A percentile compares a stretch with the other conserved stretches of the same genome.
Conservation (phyloP, 2,113 vertebrate genomes). For the Collichthys lucidus region DNA sequence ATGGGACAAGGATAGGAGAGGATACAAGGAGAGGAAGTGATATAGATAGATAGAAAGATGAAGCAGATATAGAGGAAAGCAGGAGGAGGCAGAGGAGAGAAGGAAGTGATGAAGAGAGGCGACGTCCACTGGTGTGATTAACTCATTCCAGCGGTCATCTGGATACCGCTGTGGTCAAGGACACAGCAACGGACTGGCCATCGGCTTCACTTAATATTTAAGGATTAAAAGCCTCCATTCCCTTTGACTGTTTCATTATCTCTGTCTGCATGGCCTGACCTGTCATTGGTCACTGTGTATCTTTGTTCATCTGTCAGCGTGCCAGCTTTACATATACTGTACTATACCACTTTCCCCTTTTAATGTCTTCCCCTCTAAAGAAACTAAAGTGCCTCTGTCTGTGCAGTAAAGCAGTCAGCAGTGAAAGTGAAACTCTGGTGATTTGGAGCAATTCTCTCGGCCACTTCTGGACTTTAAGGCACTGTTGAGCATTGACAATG, state of each 20-base stretch:
- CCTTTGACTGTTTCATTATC: conserved; percentile 40
- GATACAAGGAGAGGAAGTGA: conserved; percentile 33
- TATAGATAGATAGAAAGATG: conserved; percentile 34
- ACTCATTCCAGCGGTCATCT: conserved; percentile 65
- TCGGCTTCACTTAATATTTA: conserved; percentile 57
- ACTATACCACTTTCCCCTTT: not conserved
- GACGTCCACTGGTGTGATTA: conserved; percentile 48
- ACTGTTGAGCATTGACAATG: conserved; percentile 64
- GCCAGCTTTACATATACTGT: conserved; percentile 3
- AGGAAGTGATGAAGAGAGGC: conserved; percentile 54
- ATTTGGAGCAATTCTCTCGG: conserved; percentile 9
- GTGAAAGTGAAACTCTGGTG: conserved; percentile 27
- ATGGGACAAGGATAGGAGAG: conserved; percentile 57
- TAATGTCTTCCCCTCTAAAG: not conserved
- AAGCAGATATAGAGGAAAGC: conserved; percentile 38
- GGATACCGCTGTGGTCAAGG: conserved; percentile 62
- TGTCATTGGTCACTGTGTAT: conserved; percentile 28
- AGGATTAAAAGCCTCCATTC: conserved; percentile 57
- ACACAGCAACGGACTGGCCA: conserved; percentile 22
- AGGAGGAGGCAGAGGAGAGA: conserved; percentile 19
- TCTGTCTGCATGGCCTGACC: conserved; percentile 29
- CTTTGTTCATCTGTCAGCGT: conserved; percentile 19
- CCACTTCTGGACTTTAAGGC: conserved; percentile 58
- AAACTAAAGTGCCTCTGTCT: conserved; percentile 6
- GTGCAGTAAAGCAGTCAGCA: conserved; percentile 25